phyloP scores from a whole-genome alignment of 2,797 vertebrate species.

The Sebastes oblongus region DNA sequence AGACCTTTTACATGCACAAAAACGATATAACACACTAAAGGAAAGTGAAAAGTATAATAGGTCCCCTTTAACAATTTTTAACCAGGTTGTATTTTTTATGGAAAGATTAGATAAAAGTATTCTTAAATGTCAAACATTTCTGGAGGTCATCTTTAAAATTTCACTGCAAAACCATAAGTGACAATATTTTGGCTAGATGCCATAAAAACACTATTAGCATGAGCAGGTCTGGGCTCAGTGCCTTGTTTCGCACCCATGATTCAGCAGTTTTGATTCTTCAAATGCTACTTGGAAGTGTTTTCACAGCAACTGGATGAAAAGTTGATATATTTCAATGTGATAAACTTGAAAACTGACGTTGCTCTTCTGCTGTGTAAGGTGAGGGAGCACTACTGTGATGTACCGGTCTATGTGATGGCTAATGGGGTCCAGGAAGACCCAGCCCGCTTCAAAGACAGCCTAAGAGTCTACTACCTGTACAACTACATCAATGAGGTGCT shows the following conservation, averaged over 20 bases:
- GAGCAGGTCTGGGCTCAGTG: neutral
- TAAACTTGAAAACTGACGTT: neutral
- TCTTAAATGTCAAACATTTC: neutral
- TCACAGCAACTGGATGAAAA: neutral
- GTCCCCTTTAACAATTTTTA: neutral
- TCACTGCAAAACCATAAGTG: neutral
- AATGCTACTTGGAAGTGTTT: neutral
- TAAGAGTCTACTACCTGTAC: slow-evolving; percentile 91
- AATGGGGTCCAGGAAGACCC: slow-evolving; percentile 91
- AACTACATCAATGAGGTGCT: slow-evolving; percentile 96
- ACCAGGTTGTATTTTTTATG: neutral
- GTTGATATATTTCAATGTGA: neutral
- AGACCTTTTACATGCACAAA: no score
- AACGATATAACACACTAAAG: no score
- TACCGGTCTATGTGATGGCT: slow-evolving; percentile 90
- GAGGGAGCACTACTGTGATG: slow-evolving; percentile 81
- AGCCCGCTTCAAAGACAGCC: slow-evolving; percentile 84
- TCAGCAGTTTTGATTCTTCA: neutral
- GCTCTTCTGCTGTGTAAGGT: slow-evolving; percentile 50
- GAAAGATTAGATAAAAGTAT: no score
- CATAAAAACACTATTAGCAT: neutral
- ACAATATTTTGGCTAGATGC: neutral
- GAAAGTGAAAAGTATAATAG: no score
- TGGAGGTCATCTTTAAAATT: neutral
- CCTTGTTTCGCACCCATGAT: neutral